Evolutionary conservation across 2,797 vertebrate species (phyloP), one percentile per base, ranked within the genome.

Genomic region (Semotilus atromaculatus): DNA sequence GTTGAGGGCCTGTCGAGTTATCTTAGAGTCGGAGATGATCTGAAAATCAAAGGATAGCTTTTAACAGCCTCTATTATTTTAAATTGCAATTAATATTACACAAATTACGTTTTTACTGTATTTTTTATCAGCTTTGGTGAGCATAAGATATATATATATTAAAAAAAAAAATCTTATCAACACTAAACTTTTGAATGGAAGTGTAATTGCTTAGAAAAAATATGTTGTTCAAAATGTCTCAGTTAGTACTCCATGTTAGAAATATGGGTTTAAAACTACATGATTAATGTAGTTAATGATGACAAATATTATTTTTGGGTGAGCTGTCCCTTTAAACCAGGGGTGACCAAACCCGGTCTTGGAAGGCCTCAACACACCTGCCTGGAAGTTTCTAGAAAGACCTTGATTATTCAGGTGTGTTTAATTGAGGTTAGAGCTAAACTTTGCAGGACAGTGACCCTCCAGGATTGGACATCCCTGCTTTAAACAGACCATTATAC

Each of bases 1-100:
- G 36, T 96, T 97, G 70, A 98, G 92, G 1, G 97, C 98, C 88
- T 99, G 97, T 60, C 96, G 94, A 4, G 98, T 99, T 86, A 99
- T 96, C 40, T 98, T 96, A 2, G 97, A 98, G 89, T 99, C 97
- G 3, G 96, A 97, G 83, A 99, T 98, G 16, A 99, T 99, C 98
- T 99, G 58, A 77, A 77, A 68, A 43, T 40, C 11, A 45, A 16
- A 67, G 43, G 74, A 60, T 8, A 23, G n/a, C 5, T 75, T 75
- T 75, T 55, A 74, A 53, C 10, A 55, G 29, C 48, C 31, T 36
- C 29, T 23, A 53, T 21, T 11, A n/a, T 4, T 58, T 55, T 55
- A 55, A 58, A 58, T 58, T 58, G 55, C 4, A 58, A 13, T 5
- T 5, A 58, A 58, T 11, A n/a, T 58, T 58, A n/a, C 23, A n/a